phyloP scores from a whole-genome alignment of 1,140 invertebrate genomes.

The Brachionus rubens region DNA sequence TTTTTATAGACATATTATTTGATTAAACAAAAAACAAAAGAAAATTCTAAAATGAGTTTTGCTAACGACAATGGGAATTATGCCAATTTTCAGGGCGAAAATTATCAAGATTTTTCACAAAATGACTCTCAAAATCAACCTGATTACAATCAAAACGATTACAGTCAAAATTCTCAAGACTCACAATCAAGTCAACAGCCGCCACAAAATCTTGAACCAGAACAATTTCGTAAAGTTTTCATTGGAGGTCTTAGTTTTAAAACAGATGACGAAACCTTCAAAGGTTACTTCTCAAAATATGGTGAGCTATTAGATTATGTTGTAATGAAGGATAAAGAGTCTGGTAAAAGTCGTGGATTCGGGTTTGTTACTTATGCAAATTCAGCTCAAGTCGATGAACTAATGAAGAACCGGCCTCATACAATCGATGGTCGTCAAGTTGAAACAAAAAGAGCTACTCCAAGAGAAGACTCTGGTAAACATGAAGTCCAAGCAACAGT shows the following conservation, averaged over 20 bases:
- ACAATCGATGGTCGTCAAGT: constrained; percentile 79
- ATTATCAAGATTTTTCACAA: neutral
- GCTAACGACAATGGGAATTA: too few relatives aligned
- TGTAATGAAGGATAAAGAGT: constrained; percentile 45
- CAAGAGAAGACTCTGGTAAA: constrained; percentile 80
- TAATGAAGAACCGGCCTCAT: constrained; percentile 79
- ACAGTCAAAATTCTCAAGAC: neutral
- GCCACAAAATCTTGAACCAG: too few relatives aligned
- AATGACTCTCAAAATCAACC: neutral
- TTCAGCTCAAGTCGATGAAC: constrained; percentile 87
- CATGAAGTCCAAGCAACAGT: constrained; percentile 88
- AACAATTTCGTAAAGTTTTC: constrained; percentile 47
- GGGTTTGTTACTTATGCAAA: constrained; percentile 91
- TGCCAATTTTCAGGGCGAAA: too few relatives aligned
- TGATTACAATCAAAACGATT: neutral
- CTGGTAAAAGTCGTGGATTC: constrained; percentile 65
- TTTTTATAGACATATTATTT: too few relatives aligned
- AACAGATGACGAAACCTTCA: constrained; percentile 41
- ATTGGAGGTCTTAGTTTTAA: constrained; percentile 37
- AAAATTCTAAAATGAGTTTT: too few relatives aligned
- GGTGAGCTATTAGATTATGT: constrained; percentile 43
- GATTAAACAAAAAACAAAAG: too few relatives aligned
- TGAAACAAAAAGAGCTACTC: constrained; percentile 92
- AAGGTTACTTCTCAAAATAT: constrained; percentile 41
- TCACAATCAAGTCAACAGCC: neutral